Evolutionary conservation across 1,140 invertebrate species (phyloP).

Genomic region (Heliconius himera): DNA sequence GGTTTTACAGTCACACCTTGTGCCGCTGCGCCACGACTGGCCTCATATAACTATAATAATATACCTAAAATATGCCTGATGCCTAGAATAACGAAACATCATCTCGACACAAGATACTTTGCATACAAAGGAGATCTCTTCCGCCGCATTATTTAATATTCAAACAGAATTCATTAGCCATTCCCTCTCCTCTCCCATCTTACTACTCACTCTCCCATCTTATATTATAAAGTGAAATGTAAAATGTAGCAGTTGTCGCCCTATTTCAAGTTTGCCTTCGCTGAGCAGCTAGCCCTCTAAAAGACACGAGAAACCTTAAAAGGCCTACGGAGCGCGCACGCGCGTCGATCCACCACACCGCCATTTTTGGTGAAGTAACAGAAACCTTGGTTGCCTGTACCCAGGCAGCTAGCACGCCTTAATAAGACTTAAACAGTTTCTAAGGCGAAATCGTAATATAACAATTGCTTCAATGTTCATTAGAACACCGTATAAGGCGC

Average conservation of each 20-base stretch:
- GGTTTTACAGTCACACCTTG: too few species aligned
- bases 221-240: constrained; percentile 41
- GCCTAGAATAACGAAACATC: constrained; percentile 26
- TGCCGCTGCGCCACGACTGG: too few species aligned
- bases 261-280: constrained; percentile 59
- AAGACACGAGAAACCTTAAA: constrained; percentile 69
- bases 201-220: constrained; percentile 31
- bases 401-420: constrained; percentile 48
- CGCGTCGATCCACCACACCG: constrained; percentile 50
- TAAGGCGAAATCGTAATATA: constrained; percentile 47
- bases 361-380: constrained; percentile 66
- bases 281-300: constrained; percentile 59
- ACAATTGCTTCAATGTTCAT: constrained; percentile 43
- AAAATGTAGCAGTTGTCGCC: constrained; percentile 38
- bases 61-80: background rate
- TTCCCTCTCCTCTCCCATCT: constrained; percentile 33
- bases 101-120: constrained; percentile 30
- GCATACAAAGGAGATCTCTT: constrained; percentile 38
- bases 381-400: constrained; percentile 54
- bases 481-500: constrained; percentile 38
- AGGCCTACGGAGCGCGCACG: constrained; percentile 57
- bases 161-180: constrained; percentile 34
- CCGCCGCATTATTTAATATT: constrained; percentile 38
- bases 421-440: constrained; percentile 43
- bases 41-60: background rate